A percentile compares a stretch with the other conserved stretches of the same genome.
Conservation (phyloP, 2,797 vertebrate species). For the Pangasius macronema region DNA sequence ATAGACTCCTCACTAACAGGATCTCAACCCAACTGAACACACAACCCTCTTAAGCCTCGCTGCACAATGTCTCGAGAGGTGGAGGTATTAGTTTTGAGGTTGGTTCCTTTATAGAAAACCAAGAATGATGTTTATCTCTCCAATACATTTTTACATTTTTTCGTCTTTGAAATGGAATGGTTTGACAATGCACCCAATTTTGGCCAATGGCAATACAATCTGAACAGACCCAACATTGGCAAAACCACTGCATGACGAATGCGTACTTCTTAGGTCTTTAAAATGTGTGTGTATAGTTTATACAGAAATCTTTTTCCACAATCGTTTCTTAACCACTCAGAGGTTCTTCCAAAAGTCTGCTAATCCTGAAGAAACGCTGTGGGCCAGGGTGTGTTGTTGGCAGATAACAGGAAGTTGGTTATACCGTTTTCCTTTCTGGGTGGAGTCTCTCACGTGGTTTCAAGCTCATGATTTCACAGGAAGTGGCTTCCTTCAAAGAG, state of each 20-base stretch:
- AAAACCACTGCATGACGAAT: neutral
- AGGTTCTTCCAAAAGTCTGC: neutral
- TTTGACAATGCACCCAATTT: neutral
- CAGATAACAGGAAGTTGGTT: conserved; percentile 31
- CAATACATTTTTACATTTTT: neutral
- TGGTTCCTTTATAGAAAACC: no score
- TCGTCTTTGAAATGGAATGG: neutral
- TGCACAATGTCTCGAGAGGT: no score
- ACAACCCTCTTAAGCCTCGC: no score
- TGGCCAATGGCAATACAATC: neutral
- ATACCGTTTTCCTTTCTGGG: conserved; percentile 29
- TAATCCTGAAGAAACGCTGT: neutral
- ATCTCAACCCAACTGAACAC: neutral
- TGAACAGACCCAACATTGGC: no score
- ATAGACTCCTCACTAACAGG: neutral
- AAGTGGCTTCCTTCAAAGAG: conserved; percentile 19
- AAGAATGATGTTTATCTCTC: neutral
- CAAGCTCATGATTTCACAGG: conserved; percentile 20
- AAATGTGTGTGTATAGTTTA: neutral
- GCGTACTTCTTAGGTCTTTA: neutral
- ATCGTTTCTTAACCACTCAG: neutral
- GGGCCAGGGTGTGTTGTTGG: neutral
- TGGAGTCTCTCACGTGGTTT: conserved; percentile 35
- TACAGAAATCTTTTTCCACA: no score
- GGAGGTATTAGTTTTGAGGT: no score